These are phyloP conservation scores for Microtus ochrogaster DNA, from an alignment of 2,113 vertebrate species.

Conservation along the genomic window DNA sequence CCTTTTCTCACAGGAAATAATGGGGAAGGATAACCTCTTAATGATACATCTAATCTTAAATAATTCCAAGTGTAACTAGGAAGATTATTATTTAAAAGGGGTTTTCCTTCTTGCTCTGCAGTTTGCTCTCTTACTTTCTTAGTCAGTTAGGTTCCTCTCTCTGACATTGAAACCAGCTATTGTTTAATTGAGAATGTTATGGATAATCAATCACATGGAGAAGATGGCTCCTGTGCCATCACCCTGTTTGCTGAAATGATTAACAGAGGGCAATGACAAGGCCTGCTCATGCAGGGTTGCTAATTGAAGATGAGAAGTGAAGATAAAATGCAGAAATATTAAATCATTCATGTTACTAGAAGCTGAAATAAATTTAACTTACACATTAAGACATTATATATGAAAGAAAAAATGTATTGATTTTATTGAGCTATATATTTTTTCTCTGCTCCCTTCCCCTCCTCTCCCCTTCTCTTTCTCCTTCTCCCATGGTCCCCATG, in stretches of 20 bases:
- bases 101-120: not conserved
- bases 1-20: not conserved
- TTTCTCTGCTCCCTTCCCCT: too few species aligned
- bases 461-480: too few species aligned
- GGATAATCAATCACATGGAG: not conserved
- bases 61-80: not conserved
- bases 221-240: not conserved
- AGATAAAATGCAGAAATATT: constrained; percentile 32
- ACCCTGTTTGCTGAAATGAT: constrained; percentile 32
- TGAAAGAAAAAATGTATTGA: constrained; percentile 23
- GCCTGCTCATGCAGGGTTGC: not conserved
- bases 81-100: not conserved
- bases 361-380: constrained; percentile 61
- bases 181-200: constrained; percentile 3
- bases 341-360: constrained; percentile 57
- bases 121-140: not conserved
- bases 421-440: too few species aligned
- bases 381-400: constrained; percentile 25
- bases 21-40: not conserved
- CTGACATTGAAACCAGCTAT: not conserved
- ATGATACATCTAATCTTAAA: not conserved
- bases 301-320: constrained; percentile 44
- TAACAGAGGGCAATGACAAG: not conserved
- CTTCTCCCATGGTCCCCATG: too few species aligned
- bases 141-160: not conserved